Conservation (phyloP, 2,113 vertebrate genomes). For the Chiloscyllium plagiosum region DNA sequence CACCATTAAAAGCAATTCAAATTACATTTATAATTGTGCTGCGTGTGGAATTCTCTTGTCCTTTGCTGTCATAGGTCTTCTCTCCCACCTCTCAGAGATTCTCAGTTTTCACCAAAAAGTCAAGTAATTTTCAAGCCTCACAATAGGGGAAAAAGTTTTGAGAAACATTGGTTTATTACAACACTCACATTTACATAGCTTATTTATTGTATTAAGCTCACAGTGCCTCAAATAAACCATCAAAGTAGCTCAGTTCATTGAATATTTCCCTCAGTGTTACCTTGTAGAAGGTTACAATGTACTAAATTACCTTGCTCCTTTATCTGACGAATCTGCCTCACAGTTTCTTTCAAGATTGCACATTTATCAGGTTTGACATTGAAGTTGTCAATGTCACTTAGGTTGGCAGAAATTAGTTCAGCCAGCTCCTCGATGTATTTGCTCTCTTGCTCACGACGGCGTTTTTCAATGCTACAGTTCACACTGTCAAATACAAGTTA, state of each 20-base stretch:
- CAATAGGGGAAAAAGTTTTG: no score
- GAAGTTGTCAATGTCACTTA: slow-evolving; percentile 96
- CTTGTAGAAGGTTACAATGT: neutral
- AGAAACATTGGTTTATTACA: no score
- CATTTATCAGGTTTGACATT: slow-evolving; percentile 99
- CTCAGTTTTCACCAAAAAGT: no score
- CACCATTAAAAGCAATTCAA: neutral
- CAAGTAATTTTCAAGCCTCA: no score
- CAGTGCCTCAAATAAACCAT: neutral
- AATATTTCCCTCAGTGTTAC: neutral
- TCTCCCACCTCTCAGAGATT: no score
- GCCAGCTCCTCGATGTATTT: slow-evolving; percentile 98
- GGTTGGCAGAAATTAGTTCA: slow-evolving; percentile 96
- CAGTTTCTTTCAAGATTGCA: slow-evolving; percentile 96
- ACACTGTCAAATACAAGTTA: slow-evolving; percentile 45
- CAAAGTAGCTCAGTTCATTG: neutral
- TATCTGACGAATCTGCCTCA: slow-evolving; percentile 96
- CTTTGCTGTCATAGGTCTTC: no score
- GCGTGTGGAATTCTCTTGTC: no score
- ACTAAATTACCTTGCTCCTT: slow-evolving; percentile 85
- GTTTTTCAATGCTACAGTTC: slow-evolving; percentile 82
- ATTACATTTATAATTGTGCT: neutral
- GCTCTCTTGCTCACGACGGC: slow-evolving; percentile 93
- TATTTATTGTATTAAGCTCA: neutral
- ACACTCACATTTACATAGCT: neutral